Conservation (phyloP, 1,140 invertebrate genomes). For the Palaemon carinicauda region DNA sequence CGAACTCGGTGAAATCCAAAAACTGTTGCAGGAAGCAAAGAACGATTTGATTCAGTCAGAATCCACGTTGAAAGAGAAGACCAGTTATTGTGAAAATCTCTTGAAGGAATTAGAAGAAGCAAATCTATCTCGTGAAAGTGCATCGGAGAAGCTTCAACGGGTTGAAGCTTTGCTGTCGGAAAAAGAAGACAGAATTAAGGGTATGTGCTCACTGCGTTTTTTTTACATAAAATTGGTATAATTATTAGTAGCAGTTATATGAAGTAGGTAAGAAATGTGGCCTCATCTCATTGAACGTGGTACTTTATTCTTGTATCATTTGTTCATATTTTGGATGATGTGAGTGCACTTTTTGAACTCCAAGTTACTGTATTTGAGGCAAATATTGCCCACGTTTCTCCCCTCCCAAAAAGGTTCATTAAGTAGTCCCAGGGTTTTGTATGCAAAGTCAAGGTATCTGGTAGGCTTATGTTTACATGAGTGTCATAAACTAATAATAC, state of each 20-base stretch:
- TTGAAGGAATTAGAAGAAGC: neutral
- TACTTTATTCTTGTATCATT: neutral
- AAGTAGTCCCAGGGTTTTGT: too few relatives aligned
- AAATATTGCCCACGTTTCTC: too few relatives aligned
- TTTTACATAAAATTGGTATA: neutral
- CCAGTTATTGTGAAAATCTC: neutral
- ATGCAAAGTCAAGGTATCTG: too few relatives aligned
- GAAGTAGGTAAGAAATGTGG: neutral
- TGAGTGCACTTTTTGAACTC: too few relatives aligned
- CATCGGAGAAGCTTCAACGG: neutral
- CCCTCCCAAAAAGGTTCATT: too few relatives aligned
- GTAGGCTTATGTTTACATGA: too few relatives aligned
- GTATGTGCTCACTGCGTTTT: neutral
- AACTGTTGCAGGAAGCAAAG: neutral
- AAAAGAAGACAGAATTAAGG: neutral
- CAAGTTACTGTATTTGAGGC: too few relatives aligned
- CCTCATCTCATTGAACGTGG: neutral
- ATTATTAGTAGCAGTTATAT: neutral
- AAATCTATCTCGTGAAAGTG: neutral
- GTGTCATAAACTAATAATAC: too few relatives aligned
- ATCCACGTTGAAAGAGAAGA: conserved; percentile 12
- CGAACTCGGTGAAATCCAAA: neutral
- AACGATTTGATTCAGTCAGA: neutral
- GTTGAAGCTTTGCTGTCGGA: neutral
- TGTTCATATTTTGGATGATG: too few relatives aligned